A percentile compares a stretch with the other conserved stretches of the same genome.
Evolutionary conservation across 1,140 invertebrate species (phyloP).

Genomic region (Ceratosolen solmsi): DNA sequence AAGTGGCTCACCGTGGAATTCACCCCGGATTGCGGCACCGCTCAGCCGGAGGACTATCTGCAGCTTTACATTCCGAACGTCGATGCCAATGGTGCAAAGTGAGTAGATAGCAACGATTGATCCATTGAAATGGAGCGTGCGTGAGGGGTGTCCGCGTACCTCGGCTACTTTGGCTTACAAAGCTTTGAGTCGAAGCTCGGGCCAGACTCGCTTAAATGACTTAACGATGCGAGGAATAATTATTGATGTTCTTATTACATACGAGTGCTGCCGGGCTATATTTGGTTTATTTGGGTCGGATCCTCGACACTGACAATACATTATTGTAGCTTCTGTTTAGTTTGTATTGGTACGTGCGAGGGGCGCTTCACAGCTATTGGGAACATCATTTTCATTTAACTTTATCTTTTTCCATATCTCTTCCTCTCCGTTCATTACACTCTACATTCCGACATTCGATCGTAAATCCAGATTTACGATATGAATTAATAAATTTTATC

Average conservation of each 20-base stretch:
- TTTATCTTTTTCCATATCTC: too few species aligned
- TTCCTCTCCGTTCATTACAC: too few species aligned
- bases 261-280: too few species aligned
- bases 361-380: too few species aligned
- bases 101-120: conserved; percentile 25
- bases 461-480: too few species aligned
- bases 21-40: conserved; percentile 92
- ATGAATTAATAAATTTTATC: too few species aligned
- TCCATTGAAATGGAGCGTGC: not conserved
- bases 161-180: not conserved
- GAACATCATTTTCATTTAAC: too few species aligned
- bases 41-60: conserved; percentile 93
- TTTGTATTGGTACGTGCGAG: too few species aligned
- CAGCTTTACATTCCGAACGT: conserved; percentile 86
- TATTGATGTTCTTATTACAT: not conserved
- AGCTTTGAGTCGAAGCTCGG: not conserved
- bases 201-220: not conserved
- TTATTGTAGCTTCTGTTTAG: too few species aligned
- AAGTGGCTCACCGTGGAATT: conserved; percentile 96
- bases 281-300: too few species aligned
- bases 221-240: not conserved
- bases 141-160: not conserved
- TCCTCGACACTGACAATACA: too few species aligned
- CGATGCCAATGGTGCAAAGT: conserved; percentile 58
- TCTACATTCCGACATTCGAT: too few species aligned